Base-by-base conservation (phyloP, 2,797 vertebrate genomes). In the Staurois parvus region DNA sequence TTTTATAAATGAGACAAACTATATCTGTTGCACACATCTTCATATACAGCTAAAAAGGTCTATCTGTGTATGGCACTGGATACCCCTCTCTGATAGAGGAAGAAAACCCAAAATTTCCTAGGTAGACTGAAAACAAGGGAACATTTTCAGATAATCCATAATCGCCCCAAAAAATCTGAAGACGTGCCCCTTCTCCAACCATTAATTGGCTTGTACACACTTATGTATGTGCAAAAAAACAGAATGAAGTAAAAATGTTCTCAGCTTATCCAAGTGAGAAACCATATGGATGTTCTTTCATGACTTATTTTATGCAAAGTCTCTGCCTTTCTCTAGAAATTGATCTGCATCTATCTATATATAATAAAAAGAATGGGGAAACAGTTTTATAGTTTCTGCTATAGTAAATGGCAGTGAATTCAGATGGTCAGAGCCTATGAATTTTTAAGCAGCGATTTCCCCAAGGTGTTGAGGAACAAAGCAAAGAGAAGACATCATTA, bases 401-500 rank as follows among this genome's bases (percentile, higher is more conserved):
- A 48, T 79, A 74, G 70, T 70, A 82, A 83, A 83, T 79, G 69
- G 24, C 28, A 17, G 69, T 56, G 45, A 83, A 77, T 86, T 78
- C 59, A 72, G 76, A 73, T 78, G 75, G 80, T 72, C 40, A 72
- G 72, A 86, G 80, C 75, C 80, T 79, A 86, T 86, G 75, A 83
- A 86, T 86, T 74, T 68, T 15, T 83, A 83, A 86, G 85, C 32
- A 86, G 74, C 30, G 48, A 66, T 73, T 83, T 83, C 85, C 80
- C 79, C 13, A 79, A 79, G 85, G 85, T 79, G 59, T 59, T n/a
- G 2, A 69, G 40, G 80, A 86, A 83, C 75, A 83, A 83, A 86
- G 75, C 75, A 72, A 77, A 83, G 28, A 67, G 52, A 48, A 78
- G 75, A 42, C 68, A 59, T 52, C 48, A 72, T 83, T 83, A 74